A percentile compares a stretch with the other conserved stretches of the same genome.
Conservation (phyloP, 2,113 vertebrate species). For the Cinclus mexicanus region DNA sequence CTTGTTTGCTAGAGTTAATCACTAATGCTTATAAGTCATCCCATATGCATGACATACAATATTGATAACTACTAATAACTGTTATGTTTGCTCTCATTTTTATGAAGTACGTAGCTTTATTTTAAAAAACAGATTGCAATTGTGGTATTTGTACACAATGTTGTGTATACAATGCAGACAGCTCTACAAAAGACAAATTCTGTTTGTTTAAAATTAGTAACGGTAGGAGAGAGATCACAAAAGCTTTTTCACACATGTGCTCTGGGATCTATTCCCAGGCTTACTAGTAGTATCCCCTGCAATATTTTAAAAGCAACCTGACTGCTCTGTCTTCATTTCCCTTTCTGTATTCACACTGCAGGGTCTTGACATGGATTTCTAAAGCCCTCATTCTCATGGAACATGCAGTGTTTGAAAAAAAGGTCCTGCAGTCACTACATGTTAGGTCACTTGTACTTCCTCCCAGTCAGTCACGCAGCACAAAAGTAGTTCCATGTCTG, state of each 20-base stretch:
- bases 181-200: background rate
- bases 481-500: background rate
- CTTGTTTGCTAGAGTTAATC: background rate
- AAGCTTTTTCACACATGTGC: background rate
- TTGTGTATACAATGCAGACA: background rate
- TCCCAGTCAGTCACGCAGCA: background rate
- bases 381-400: background rate
- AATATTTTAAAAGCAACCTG: background rate
- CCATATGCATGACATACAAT: background rate
- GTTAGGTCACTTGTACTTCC: background rate
- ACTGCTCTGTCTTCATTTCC: background rate
- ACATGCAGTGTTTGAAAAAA: background rate
- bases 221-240: background rate
- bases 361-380: background rate
- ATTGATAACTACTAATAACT: background rate
- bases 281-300: background rate
- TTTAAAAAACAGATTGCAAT: background rate
- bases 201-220: background rate
- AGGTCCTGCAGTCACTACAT: background rate
- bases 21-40: background rate
- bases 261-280: background rate
- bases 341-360: background rate
- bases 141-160: background rate
- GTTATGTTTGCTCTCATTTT: background rate
- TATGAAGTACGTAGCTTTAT: background rate